These are phyloP conservation scores for Dreissena rostriformis DNA, from an alignment of 1,140 invertebrate genomes.

Conservation along the genomic window DNA sequence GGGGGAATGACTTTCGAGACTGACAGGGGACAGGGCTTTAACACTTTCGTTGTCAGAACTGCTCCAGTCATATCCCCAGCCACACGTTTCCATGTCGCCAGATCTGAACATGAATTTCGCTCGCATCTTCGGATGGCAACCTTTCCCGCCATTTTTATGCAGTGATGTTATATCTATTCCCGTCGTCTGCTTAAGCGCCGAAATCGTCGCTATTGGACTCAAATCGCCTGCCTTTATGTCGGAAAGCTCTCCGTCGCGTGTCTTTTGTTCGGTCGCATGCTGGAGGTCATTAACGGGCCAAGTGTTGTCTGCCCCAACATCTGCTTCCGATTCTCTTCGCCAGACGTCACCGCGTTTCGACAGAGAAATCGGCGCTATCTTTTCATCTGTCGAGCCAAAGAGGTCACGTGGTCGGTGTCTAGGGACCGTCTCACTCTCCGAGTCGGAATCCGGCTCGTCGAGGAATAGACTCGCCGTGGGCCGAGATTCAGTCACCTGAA, in stretches of 20 bases:
- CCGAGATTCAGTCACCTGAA: constrained; percentile 39
- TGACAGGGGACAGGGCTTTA: background rate
- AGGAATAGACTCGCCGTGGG: constrained; percentile 22
- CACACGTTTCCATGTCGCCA: constrained; percentile 47
- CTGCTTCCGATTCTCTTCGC: constrained; percentile 22
- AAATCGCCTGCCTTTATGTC: constrained; percentile 23
- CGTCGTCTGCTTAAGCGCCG: background rate
- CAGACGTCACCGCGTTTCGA: constrained; percentile 45
- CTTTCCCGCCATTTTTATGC: constrained; percentile 55
- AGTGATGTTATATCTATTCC: background rate
- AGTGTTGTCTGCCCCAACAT: constrained; percentile 1
- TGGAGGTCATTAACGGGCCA: constrained; percentile 34
- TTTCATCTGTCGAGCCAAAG: constrained; percentile 12
- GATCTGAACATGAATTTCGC: constrained; percentile 52
- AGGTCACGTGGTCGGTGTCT: constrained; percentile 23
- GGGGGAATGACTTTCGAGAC: background rate
- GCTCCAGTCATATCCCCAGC: constrained; percentile 52
- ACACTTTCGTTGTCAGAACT: constrained; percentile 53
- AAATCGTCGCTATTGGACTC: background rate
- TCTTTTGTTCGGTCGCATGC: constrained; percentile 36
- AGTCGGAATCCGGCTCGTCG: constrained; percentile 23
- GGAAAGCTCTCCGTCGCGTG: constrained; percentile 4
- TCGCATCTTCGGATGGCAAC: constrained; percentile 55
- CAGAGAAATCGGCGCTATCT: constrained; percentile 43
- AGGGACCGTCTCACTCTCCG: constrained; percentile 36